Evolutionary conservation across 2,113 vertebrate genomes (phyloP), one percentile per base, ranked within the genome.

Genomic region (Irena cyanogastra): DNA sequence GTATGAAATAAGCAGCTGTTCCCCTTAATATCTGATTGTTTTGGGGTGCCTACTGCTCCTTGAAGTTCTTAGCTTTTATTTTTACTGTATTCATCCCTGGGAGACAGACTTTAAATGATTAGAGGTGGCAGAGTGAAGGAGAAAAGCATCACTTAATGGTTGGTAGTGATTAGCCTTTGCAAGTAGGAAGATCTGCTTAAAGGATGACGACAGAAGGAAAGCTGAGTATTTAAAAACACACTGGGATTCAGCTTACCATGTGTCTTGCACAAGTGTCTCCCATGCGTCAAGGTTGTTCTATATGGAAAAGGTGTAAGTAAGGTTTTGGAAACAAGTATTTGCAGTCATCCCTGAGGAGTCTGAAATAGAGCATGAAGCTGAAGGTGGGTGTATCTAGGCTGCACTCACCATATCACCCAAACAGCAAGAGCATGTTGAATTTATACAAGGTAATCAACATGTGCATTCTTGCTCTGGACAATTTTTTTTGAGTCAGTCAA

Each of bases 111-210:
- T 90, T 10, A 65, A 63, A 45, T 79, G n/a, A 83, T 85, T 20
- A 28, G n/a, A 18, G 37, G 53, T 69, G 71, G 86, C 75, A 94
- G 35, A 75, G 37, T 50, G 56, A 79, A 85, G 61, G 54, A 89
- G 45, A 45, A 82, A 79, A 90, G 33, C 84, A 63, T 87, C 41
- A 7, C 56, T 76, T 82, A 61, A 80, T 9, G 7, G n/a, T 68
- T 87, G 77, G 24, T 74, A 70, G 71, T 66, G 88, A 94, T 96
- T 90, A 92, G 42, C 50, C 44, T 95, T 68, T 95, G 65, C 74
- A 85, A 76, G 37, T 30, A 95, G 59, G 74, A 90, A 77, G 56
- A 95, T 89, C 53, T 80, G 57, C 86, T 87, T 83, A 95, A 82
- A 83, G 61, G 87, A 79, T 89, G 65, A 82, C 57, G 78, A 13